Evolutionary conservation across 1,140 invertebrate species (phyloP).

Genomic region (Drepana arcuata): DNA sequence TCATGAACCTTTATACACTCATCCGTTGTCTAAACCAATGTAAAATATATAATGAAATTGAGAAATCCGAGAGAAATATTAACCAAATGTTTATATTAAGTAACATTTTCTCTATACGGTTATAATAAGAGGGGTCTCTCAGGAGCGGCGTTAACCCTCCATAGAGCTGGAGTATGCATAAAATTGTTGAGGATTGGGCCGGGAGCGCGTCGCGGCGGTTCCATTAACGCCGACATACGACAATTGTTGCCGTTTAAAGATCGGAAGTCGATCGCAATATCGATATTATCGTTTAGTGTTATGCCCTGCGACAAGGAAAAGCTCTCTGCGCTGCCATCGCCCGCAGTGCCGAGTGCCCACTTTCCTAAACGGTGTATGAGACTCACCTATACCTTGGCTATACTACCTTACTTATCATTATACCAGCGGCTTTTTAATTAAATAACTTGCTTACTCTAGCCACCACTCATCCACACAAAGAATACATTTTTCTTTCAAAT

Average conservation of each 20-base stretch:
- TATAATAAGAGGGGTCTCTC: neutral
- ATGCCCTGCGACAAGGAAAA: slow-evolving; percentile 62
- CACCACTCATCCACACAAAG: no score
- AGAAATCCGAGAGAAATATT: no score
- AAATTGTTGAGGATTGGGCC: slow-evolving; percentile 18
- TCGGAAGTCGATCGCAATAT: slow-evolving; percentile 42
- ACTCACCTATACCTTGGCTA: no score
- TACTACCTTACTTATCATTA: no score
- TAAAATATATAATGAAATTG: no score
- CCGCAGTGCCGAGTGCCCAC: slow-evolving; percentile 17
- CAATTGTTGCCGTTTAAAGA: slow-evolving; percentile 54
- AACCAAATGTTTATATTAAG: no score
- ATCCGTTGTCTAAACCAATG: no score
- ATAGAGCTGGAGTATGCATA: slow-evolving; percentile 24
- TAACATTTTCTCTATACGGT: neutral
- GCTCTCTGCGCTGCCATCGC: slow-evolving; percentile 43
- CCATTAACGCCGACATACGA: slow-evolving; percentile 44
- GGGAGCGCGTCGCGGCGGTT: slow-evolving; percentile 13
- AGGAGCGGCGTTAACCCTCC: slow-evolving; percentile 5
- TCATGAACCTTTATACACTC: neutral
- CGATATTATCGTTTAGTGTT: slow-evolving; percentile 64
- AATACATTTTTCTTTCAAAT: no score
- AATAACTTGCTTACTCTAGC: no score
- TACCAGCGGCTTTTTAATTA: no score
- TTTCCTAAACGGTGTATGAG: no score